Conservation (phyloP, 2,113 vertebrate species). For the Corythaeola cristata region DNA sequence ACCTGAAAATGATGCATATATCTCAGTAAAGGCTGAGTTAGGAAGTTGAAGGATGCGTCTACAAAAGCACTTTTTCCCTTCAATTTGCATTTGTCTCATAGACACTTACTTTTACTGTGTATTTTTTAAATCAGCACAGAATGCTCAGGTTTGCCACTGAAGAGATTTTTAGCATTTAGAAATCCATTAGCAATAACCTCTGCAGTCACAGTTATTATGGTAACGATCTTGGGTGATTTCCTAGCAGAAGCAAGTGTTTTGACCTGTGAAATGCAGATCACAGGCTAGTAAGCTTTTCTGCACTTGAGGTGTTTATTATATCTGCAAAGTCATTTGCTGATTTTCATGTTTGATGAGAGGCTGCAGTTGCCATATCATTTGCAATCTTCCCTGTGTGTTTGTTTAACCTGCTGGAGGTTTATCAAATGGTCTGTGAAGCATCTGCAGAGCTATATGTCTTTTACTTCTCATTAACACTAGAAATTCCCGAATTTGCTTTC, state of each 20-base stretch:
- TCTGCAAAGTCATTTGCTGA: slow-evolving; percentile 44
- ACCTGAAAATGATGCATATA: background rate
- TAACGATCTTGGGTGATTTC: slow-evolving; percentile 9
- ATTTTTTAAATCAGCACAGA: background rate
- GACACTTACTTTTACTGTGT: background rate
- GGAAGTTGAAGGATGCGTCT: background rate
- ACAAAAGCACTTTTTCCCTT: background rate
- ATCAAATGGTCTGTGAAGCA: slow-evolving; percentile 10
- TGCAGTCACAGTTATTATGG: background rate
- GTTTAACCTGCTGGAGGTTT: slow-evolving; percentile 54
- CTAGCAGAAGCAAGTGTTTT: background rate
- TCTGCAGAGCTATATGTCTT: slow-evolving; percentile 11
- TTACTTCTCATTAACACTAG: background rate
- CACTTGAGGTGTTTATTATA: slow-evolving; percentile 37
- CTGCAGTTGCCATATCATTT: slow-evolving; percentile 25
- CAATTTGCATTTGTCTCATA: background rate
- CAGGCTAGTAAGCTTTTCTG: slow-evolving; percentile 27
- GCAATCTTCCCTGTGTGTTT: slow-evolving; percentile 1
- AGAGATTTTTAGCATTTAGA: slow-evolving; percentile 12
- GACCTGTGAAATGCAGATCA: slow-evolving; percentile 44
- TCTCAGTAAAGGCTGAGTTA: background rate
- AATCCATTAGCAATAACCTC: slow-evolving; percentile 32
- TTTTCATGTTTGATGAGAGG: slow-evolving; percentile 41
- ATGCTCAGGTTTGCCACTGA: background rate
- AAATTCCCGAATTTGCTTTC: background rate